Evolutionary conservation across 2,797 vertebrate species (phyloP).

Genomic region (Pangasius djambal): DNA sequence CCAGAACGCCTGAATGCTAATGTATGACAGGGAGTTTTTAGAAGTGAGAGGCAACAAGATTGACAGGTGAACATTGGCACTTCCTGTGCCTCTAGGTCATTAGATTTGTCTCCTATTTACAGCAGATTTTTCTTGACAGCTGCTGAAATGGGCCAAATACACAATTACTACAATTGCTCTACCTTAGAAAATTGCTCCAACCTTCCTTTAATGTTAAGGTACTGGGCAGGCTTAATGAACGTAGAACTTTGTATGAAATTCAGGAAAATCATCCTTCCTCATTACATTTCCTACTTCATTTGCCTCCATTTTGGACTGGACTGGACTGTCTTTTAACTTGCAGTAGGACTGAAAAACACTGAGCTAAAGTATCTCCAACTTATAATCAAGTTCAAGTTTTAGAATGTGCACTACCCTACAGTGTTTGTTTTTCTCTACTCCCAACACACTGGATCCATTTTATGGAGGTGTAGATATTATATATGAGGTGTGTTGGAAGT

Average conservation of each 20-base stretch:
- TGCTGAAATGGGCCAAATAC: neutral
- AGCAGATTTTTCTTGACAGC: neutral
- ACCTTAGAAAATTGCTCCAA: neutral
- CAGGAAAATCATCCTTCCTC: neutral
- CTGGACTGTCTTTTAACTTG: neutral
- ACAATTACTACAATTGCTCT: neutral
- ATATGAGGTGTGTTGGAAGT: neutral
- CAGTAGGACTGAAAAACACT: neutral
- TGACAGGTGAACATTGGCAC: neutral
- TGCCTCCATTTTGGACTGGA: neutral
- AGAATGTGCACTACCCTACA: neutral
- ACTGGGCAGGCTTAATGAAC: neutral
- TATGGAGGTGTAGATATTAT: neutral
- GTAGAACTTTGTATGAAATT: neutral
- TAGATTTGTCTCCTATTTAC: neutral
- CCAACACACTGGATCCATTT: neutral
- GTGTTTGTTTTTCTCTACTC: neutral
- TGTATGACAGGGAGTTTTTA: neutral
- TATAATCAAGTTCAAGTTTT: neutral
- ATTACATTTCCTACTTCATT: neutral
- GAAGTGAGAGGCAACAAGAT: neutral
- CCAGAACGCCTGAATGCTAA: neutral
- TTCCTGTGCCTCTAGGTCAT: neutral
- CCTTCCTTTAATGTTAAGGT: neutral
- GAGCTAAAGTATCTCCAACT: neutral